Base-by-base conservation (phyloP, 2,888 invertebrate species). In the Nemapogon koenigi region DNA sequence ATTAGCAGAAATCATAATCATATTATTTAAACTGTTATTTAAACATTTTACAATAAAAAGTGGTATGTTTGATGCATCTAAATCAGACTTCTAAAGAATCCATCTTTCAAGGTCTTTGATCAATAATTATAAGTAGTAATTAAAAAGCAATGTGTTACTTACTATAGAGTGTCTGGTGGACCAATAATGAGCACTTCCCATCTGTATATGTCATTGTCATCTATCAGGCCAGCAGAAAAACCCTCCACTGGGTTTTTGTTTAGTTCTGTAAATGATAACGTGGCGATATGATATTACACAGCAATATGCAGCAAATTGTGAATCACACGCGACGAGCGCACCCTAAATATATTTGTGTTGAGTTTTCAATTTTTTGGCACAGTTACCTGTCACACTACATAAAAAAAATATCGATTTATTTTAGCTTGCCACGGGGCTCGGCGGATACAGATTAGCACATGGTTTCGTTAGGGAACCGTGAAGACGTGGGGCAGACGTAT, bases 141-240 rank as follows among this genome's bases (percentile, higher is more conserved):
- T n/a, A n/a, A n/a, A n/a, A n/a, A n/a, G n/a, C n/a, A n/a, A n/a
- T n/a, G n/a, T n/a, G n/a, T n/a, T n/a, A 88, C 94, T 90, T 84
- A 97, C 97, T 96, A 99, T 57, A 96, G 83, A 49, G 98, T 98
- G 80, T 99, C 98, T 67, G 97, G 96, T 68, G 99, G 98, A 57
- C 99, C 99, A 81, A 98, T 97, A 70, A 99, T 97, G 58, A 99
- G 89, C 56, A 99, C 97, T 86, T 98, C 97, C 99, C 99, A 99
- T 84, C 94, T 89, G 82, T 94, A 99, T 75, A 99, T 96, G 81
- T 99, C 97, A 87, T 95, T 93, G 83, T 99, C 99, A 82, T 99
- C 97, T 76, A 97, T 94, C 56, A 99, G 86, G 56, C 99, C 99
- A 76, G 99, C 99, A 80, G 98, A 98, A 86, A 99, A 99, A 58